A percentile compares a stretch with the other conserved stretches of the same genome.
Conservation (phyloP, 2,797 vertebrate genomes). For the Halcyon badia region DNA sequence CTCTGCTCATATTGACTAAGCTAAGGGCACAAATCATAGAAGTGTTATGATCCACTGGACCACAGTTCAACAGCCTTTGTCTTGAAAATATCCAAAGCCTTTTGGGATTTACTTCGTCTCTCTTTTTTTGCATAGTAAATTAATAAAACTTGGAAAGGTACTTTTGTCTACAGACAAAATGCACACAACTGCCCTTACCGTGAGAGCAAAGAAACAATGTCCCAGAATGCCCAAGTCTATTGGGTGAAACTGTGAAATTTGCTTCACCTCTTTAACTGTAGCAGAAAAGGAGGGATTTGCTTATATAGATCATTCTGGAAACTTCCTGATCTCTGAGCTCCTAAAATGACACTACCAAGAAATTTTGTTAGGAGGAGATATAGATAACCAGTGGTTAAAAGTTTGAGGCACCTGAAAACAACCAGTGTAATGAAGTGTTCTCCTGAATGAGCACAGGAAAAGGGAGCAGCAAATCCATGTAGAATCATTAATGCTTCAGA, state of each 20-base stretch:
- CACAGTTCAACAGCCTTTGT: fast-evolving
- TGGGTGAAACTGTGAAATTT: not conserved
- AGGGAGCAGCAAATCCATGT: not conserved
- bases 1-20: not conserved
- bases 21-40: not conserved
- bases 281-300: not conserved
- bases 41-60: not conserved
- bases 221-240: not conserved
- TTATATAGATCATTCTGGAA: not conserved
- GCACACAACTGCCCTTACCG: not conserved
- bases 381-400: not conserved
- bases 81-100: not conserved
- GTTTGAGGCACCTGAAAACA: not conserved
- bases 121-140: not conserved
- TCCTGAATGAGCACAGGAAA: not conserved
- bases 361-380: not conserved
- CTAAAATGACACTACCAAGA: not conserved
- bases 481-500: not conserved
- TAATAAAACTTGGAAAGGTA: not conserved
- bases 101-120: not conserved
- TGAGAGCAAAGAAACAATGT: not conserved
- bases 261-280: not conserved
- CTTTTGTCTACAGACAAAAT: not conserved
- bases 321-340: not conserved
- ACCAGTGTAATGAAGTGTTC: not conserved